Conservation (phyloP, 2,113 vertebrate species). For the Hydrolagus affinis region DNA sequence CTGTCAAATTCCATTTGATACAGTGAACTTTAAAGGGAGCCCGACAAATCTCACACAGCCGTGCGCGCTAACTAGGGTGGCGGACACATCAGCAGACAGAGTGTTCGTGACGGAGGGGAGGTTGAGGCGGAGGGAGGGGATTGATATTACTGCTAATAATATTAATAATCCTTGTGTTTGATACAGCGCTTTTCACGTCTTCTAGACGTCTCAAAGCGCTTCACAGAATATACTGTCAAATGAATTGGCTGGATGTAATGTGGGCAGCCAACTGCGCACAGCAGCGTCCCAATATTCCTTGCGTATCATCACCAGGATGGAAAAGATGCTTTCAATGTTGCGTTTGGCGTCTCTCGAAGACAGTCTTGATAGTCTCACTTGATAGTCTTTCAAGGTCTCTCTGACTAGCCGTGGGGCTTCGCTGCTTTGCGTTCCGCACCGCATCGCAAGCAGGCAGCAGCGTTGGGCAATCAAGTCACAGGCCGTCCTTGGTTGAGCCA, state of each 20-base stretch:
- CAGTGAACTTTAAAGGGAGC: constrained; percentile 3
- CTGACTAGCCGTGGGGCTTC: too few species aligned
- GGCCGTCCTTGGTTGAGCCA: background rate
- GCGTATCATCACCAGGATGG: background rate
- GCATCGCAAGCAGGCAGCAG: background rate
- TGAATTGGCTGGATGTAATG: too few species aligned
- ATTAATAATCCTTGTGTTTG: too few species aligned
- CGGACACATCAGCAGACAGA: background rate
- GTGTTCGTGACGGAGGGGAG: background rate
- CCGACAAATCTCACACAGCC: background rate
- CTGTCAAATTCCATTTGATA: constrained; percentile 5
- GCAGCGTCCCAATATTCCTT: too few species aligned
- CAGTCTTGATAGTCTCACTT: background rate
- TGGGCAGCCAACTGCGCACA: too few species aligned
- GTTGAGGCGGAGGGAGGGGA: too few species aligned
- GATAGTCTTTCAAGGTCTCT: too few species aligned
- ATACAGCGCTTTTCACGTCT: too few species aligned
- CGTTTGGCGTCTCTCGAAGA: background rate
- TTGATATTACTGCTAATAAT: too few species aligned
- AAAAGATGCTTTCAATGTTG: background rate
- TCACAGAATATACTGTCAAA: too few species aligned
- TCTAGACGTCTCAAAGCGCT: too few species aligned
- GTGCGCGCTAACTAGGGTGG: background rate
- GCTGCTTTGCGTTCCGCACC: background rate
- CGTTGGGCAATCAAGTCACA: background rate